These are phyloP conservation scores for Pygocentrus nattereri DNA, from an alignment of 2,797 vertebrate species.

Conservation along the genomic window DNA sequence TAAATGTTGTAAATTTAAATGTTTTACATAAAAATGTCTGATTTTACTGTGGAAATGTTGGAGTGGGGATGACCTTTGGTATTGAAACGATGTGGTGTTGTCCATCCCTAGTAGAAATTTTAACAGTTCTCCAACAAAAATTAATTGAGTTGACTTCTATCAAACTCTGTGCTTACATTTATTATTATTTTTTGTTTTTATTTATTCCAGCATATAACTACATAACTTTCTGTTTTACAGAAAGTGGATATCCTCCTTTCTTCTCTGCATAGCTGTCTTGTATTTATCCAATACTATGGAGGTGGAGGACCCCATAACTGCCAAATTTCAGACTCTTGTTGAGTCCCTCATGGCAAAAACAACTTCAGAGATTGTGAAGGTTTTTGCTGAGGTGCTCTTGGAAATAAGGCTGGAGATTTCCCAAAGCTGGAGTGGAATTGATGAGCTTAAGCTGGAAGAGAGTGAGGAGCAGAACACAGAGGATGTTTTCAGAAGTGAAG, in stretches of 20 bases:
- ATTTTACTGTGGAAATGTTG: no score
- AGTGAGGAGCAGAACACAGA: constrained; percentile 42
- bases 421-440: constrained; percentile 53
- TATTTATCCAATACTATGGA: background rate
- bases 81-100: no score
- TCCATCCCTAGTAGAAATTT: no score
- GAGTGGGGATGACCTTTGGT: no score
- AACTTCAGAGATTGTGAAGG: constrained; percentile 55
- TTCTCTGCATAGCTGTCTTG: background rate
- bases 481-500: constrained; percentile 22
- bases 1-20: no score
- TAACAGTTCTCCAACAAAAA: no score
- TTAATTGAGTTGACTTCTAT: no score
- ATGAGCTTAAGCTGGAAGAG: constrained; percentile 52
- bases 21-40: no score
- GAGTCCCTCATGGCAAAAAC: constrained; percentile 55
- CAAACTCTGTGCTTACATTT: background rate
- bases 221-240: background rate
- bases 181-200: background rate
- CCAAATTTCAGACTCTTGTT: constrained; percentile 51
- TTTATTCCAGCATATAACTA: background rate
- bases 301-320: constrained; percentile 25
- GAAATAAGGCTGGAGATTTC: constrained; percentile 54
- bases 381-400: constrained; percentile 53
- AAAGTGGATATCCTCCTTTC: background rate